Conservation (phyloP, 2,113 vertebrate species). For the Brachionichthys hirsutus region DNA sequence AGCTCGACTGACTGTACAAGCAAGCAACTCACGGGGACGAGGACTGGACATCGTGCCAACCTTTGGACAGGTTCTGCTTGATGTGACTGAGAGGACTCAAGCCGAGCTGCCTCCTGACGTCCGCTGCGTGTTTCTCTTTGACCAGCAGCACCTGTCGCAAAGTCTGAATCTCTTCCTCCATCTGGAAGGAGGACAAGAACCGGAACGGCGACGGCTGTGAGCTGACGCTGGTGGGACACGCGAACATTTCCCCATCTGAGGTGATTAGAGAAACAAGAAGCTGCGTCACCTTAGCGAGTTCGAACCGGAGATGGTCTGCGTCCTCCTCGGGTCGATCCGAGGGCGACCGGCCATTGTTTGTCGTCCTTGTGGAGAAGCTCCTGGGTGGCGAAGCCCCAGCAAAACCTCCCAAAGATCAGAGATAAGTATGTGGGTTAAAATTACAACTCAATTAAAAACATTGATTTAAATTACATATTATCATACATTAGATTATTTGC, state of each 20-base stretch:
- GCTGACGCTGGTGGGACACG: not conserved
- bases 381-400: constrained; percentile 73
- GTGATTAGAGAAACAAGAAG: not conserved
- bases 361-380: constrained; percentile 75
- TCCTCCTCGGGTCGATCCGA: constrained; percentile 83
- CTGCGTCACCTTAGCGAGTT: constrained; percentile 84
- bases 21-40: constrained; percentile 85
- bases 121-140: constrained; percentile 88
- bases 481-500: no score
- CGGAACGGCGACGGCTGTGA: not conserved
- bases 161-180: constrained; percentile 94
- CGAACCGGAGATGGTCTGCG: constrained; percentile 80
- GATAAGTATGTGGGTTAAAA: no score
- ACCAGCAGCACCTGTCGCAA: constrained; percentile 91
- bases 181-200: constrained; percentile 63
- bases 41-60: constrained; percentile 93
- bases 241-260: not conserved
- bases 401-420: constrained; percentile 74
- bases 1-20: not conserved
- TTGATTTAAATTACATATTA: no score
- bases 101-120: constrained; percentile 90
- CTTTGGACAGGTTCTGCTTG: constrained; percentile 87
- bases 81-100: constrained; percentile 84
- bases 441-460: no score
- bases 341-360: constrained; percentile 52